These are phyloP conservation scores for Lamprologus callipterus DNA, from an alignment of 2,113 vertebrate genomes.

Conservation along the genomic window DNA sequence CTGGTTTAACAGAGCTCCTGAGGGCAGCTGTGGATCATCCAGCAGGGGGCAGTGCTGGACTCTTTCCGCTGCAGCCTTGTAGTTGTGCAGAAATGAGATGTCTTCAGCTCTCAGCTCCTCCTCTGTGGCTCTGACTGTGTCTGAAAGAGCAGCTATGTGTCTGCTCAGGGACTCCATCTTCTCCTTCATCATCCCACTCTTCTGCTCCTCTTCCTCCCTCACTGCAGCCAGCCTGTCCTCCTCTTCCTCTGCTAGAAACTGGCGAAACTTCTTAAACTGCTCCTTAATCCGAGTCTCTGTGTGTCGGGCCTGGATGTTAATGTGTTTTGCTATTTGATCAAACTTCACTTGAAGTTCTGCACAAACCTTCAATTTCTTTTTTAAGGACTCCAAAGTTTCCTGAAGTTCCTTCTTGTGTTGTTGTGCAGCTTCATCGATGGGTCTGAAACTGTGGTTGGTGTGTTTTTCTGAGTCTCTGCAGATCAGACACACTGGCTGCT, in stretches of 20 bases:
- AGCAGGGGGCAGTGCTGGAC: accelerated
- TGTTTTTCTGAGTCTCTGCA: neutral
- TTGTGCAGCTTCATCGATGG: neutral
- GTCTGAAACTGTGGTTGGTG: neutral
- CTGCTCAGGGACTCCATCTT: neutral
- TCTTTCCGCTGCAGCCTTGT: neutral
- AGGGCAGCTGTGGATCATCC: neutral
- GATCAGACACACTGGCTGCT: neutral
- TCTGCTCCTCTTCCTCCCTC: accelerated
- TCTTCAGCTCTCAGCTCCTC: neutral
- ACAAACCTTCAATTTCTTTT: neutral
- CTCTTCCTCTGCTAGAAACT: neutral
- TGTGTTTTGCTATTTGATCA: neutral
- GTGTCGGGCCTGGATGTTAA: neutral
- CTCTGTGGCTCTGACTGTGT: neutral
- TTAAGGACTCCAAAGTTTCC: neutral
- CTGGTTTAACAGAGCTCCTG: neutral
- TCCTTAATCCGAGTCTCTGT: neutral
- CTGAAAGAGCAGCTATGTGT: neutral
- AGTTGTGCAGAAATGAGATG: accelerated
- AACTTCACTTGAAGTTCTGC: neutral
- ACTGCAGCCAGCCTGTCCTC: neutral
- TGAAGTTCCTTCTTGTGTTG: accelerated
- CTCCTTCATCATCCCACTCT: accelerated
- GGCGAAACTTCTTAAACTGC: neutral